Base-by-base conservation (phyloP, 2,888 invertebrate species). In the Conus canariensis region DNA sequence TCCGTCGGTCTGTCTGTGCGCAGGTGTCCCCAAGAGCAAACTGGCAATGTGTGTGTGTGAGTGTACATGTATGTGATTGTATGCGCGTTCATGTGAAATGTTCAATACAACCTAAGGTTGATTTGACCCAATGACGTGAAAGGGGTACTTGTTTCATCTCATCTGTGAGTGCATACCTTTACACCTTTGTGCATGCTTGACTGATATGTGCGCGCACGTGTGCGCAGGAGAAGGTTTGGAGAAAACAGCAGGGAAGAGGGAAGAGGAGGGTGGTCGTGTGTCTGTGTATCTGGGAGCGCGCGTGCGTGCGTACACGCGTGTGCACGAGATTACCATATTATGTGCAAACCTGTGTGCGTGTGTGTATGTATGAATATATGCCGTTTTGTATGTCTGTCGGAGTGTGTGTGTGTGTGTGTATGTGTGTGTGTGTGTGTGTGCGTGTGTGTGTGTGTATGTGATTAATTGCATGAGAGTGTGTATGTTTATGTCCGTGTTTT, bases 351-450 rank as follows among this genome's bases (percentile, higher is more conserved):
- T 30, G 45, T 4, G 45, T 45, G 45, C 45, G 45, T 45, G 80
- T 45, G 56, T 82, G 82, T 56, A 30, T 82, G 45, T 19, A 30
- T 45, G 45, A 9, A 9, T 30, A 30, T 80, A 30, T 80, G 80
- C 30, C 30, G 9, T 10, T 8, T 10, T 80, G 80, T 80, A 22
- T 30, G 30, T 30, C 30, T 45, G 45, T 4, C 30, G 30, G 30
- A 30, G 45, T 45, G 45, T 45, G 45, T 45, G 45, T 45, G 45
- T 4, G 45, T 45, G 45, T 4, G 45, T 45, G 80, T 45, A 56
- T 82, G 82, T 56, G 82, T 82, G 45, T 45, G 82, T 45, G 45
- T 56, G 82, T 82, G 82, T 82, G 82, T 8, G 56, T 82, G 82
- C 19, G 82, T 45, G 30, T 30, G 30, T 1, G 30, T 1, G 30